Base-by-base conservation (phyloP, 2,888 invertebrate species). In the Stegophylla sp. region DNA sequence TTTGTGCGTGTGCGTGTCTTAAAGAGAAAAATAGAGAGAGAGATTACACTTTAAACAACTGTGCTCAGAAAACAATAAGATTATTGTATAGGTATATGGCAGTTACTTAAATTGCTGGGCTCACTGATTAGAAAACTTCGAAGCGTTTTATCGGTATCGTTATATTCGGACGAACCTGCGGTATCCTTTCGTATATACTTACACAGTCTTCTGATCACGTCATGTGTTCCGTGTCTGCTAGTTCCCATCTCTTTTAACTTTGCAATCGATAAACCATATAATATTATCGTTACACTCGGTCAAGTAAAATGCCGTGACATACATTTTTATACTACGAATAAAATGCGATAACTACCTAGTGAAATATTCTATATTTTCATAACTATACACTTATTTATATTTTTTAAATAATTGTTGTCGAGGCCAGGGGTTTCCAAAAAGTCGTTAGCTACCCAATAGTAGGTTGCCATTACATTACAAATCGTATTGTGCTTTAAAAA, bases 71-170 rank as follows among this genome's bases (percentile, higher is more conserved):
- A 63, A 63, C 34, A 63, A 41, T 12, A n/a, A n/a, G 4, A 12
- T n/a, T n/a, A n/a, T n/a, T n/a, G n/a, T n/a, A 12, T 63, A 9
- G 17, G 12, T 34, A 3, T n/a, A 20, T 20, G 10, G 53, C n/a
- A 48, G 48, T 67, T n/a, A 13, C 3, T 26, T 17, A 67, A 67
- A 67, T 45, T 10, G 67, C 26, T 26, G 45, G 67, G 10, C 26
- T 45, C 1, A 26, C 26, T 48, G 45, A 67, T 48, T 67, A 67
- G 26, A 48, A 67, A 67, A 67, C 45, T 67, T 67, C 15, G 4
- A 26, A 23, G 10, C 10, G 45, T 48, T 17, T 17, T 26, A 53
- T 53, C 20, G 9, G 53, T 20, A 5, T 53, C 53, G 10, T 53
- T 53, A 53, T 53, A 12, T 20, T 23, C n/a, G 45, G 26, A n/a